Conservation (phyloP, 2,797 vertebrate genomes). For the Crossoptilon crossoptilon region DNA sequence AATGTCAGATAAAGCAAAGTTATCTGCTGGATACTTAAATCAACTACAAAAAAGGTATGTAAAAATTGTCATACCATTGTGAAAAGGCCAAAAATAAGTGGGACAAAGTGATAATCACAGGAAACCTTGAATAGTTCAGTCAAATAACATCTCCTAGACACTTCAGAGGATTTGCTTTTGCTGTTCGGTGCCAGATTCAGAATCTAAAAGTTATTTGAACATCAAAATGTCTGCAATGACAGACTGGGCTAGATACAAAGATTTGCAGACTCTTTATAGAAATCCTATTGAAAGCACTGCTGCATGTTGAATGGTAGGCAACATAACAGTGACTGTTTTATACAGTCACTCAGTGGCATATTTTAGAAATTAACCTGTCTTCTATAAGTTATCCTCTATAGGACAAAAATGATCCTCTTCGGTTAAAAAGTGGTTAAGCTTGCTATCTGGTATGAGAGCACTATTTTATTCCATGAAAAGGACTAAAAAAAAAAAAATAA, state of each 20-base stretch:
- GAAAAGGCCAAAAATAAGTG: neutral
- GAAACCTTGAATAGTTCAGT: neutral
- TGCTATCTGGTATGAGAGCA: neutral
- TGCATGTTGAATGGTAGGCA: neutral
- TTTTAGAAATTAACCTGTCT: neutral
- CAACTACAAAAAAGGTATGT: neutral
- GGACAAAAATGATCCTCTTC: neutral
- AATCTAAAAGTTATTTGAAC: neutral
- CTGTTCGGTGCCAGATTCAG: neutral
- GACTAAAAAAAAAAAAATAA: neutral
- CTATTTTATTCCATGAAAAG: neutral
- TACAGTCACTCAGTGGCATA: neutral
- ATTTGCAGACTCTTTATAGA: neutral
- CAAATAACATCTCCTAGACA: neutral
- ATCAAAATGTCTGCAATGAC: neutral
- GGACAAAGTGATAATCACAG: neutral
- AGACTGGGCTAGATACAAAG: neutral
- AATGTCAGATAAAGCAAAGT: neutral
- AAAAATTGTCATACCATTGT: neutral
- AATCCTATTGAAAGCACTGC: neutral
- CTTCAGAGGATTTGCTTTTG: neutral
- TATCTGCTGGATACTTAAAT: neutral
- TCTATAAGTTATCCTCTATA: neutral
- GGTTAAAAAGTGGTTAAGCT: neutral
- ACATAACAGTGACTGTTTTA: neutral